Conservation (phyloP, 2,888 invertebrate species). For the Acronicta alni region DNA sequence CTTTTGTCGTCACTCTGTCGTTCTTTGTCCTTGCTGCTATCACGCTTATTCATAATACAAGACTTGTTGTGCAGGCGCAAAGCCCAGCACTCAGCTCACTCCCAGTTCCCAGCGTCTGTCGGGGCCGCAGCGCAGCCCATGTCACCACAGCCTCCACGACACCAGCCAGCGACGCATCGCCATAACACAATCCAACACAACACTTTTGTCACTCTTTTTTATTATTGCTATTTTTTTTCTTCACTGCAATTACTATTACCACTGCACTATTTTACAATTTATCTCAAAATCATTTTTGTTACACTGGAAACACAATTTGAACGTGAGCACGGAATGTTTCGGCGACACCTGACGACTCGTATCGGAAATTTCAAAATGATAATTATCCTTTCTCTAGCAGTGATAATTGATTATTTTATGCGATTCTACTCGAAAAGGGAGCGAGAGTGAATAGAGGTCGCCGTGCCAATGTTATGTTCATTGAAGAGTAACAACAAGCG, state of each 20-base stretch:
- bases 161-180: constrained; percentile 74
- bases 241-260: constrained; percentile 73
- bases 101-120: constrained; percentile 82
- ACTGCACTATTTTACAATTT: constrained; percentile 84
- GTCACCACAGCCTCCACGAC: constrained; percentile 80
- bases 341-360: constrained; percentile 73
- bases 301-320: constrained; percentile 79
- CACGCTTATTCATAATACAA: constrained; percentile 88
- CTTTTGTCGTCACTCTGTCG: constrained; percentile 88
- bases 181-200: constrained; percentile 78
- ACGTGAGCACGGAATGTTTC: constrained; percentile 73
- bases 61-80: constrained; percentile 82
- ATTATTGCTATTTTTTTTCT: constrained; percentile 77
- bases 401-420: constrained; percentile 52
- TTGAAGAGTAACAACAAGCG: constrained; percentile 87
- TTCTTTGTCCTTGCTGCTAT: constrained; percentile 87
- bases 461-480: constrained; percentile 87
- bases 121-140: constrained; percentile 84
- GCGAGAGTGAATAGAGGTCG: constrained; percentile 82
- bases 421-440: constrained; percentile 70
- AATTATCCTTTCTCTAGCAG: constrained; percentile 26
- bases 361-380: constrained; percentile 40
- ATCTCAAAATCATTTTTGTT: constrained; percentile 88
- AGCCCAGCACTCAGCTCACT: constrained; percentile 84
- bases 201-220: constrained; percentile 67